Evolutionary conservation across 2,888 invertebrate genomes (phyloP), one percentile per base, ranked within the genome.

Genomic region (Drosophila trichaetosa): DNA sequence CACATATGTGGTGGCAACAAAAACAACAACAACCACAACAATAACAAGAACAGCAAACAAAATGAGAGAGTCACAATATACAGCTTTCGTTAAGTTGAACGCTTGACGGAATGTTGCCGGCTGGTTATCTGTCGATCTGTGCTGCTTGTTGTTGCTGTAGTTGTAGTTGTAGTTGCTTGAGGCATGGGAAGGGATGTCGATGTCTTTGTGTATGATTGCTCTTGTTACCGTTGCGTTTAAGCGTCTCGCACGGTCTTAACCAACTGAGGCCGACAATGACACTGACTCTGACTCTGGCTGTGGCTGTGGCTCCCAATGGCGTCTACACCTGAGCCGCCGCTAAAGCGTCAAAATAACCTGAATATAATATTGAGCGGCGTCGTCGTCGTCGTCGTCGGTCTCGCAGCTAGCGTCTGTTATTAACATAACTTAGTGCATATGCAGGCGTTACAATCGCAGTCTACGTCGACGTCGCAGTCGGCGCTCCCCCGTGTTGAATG

Each of bases 291-390:
- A 34, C 7, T 54, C 18, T 24, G 52, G n/a, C n/a, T 29, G 1
- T 27, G 29, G n/a, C 46, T 34, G 7, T n/a, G 36, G 54, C 54
- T 54, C 7, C 36, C 54, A 56, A 27, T 56, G 36, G 38, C 54
- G 27, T 7, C 18, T 81, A 59, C 62, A 73, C 53, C 76, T 66
- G 70, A 82, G 82, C 46, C 21, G 82, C 64, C 69, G 90, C 78
- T 87, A 87, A 89, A 83, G 76, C 86, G 90, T 89, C 70, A 80
- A 80, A 89, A 85, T 89, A 85, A 89, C 89, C 85, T 87, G 85
- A 85, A 87, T 78, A 78, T 24, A 69, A 70, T 65, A 68, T 72
- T 61, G 40, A 67, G 63, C 56, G 51, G 10, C 69, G 57, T n/a
- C 64, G 76, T 11, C 31, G 76, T 42, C 46, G 78, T 1, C 82